Evolutionary conservation across 2,113 vertebrate species (phyloP).

Genomic region (Ageneiosus marmoratus): DNA sequence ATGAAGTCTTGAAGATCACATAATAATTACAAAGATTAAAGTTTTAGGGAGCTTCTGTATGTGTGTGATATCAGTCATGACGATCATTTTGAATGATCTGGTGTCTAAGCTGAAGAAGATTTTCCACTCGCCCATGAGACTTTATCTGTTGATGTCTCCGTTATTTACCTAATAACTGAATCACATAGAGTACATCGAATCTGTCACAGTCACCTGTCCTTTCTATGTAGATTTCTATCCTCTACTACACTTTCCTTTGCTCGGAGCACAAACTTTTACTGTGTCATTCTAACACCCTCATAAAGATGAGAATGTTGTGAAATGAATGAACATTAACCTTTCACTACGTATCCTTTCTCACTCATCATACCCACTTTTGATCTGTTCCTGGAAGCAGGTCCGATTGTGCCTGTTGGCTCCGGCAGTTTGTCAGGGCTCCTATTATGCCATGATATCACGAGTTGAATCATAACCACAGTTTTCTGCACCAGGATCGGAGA

Average conservation of each 20-base stretch:
- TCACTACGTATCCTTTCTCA: background rate
- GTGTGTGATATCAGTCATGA: background rate
- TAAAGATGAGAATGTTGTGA: background rate
- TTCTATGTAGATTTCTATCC: background rate
- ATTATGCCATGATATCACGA: slow-evolving; percentile 28
- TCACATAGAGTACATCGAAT: background rate
- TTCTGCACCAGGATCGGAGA: slow-evolving; percentile 58
- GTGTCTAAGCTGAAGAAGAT: background rate
- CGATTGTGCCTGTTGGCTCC: slow-evolving; percentile 20
- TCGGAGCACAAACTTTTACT: background rate
- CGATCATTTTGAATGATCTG: background rate
- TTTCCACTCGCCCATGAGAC: background rate
- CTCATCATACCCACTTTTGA: slow-evolving; percentile 10
- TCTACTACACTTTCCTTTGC: background rate
- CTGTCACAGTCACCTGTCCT: background rate
- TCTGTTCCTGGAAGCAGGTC: slow-evolving; percentile 24
- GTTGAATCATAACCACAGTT: slow-evolving; percentile 53
- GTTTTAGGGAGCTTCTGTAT: background rate
- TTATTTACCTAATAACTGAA: too few species aligned
- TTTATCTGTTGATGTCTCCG: background rate
- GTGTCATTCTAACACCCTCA: background rate
- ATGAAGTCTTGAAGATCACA: background rate
- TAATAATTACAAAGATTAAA: background rate
- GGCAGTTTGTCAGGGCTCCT: slow-evolving; percentile 6
- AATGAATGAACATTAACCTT: background rate